Base-by-base conservation (phyloP, 2,888 invertebrate species). In the Pecten maximus region DNA sequence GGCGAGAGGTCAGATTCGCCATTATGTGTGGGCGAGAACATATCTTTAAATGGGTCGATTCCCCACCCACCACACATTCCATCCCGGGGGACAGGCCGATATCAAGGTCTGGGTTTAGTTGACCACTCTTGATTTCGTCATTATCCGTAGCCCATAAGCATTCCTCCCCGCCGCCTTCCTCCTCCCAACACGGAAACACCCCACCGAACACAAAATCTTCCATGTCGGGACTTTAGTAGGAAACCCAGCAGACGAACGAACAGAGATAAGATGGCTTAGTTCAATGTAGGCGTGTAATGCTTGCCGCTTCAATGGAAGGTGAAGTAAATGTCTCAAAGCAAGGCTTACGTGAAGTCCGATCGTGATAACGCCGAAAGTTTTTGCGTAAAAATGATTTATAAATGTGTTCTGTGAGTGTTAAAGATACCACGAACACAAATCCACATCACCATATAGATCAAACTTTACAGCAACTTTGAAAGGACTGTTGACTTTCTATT, bases 111-210 rank as follows among this genome's bases (percentile, higher is more conserved):
- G 74, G 10, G 35, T 10, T 28, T 0, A 28, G 3, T 6, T 74
- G 74, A 10, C 74, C 74, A 74, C 23, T 54, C 23, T 54, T 54
- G 19, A 54, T 23, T 19, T 6, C 54, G 6, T 23, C n/a, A 19
- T 3, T 74, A 28, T 74, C 74, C 35, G 74, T 74, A 28, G 74
- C 74, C 74, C 74, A 74, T 10, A 74, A 74, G 35, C 74, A 74
- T 23, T 74, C 74, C 35, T 74, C 74, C 74, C 74, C 74, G 35
- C 74, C 74, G 35, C 35, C 74, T 74, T 74, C 74, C 74, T 74
- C 74, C 74, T 74, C 74, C 74, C 74, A 74, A 15, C 74, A 35
- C 23, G 74, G 74, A 74, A 74, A 74, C 10, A 15, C 35, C 16
- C 74, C 74, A 35, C 35, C 74, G 16, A 35, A 74, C 6, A 74